Percentiles rank a stretch among this genome's conserved stretches.
Conservation (phyloP, 1,140 invertebrate genomes). For the Neodiprion virginianus region DNA sequence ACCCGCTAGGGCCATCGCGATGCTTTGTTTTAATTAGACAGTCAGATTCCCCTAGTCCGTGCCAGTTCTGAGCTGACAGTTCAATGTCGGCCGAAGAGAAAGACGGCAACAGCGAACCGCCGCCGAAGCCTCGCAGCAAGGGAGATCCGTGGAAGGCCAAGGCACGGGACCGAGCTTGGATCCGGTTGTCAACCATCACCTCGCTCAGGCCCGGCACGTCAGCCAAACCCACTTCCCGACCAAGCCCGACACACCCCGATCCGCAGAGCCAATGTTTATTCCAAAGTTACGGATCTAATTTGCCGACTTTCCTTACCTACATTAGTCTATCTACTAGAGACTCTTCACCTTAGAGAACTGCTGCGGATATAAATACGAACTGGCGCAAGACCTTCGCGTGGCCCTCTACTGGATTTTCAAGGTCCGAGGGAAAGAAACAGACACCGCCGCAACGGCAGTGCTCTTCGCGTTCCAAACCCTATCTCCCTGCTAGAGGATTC, state of each 20-base stretch:
- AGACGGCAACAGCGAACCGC: too few species aligned
- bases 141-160: conserved; percentile 54
- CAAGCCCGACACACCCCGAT: too few species aligned
- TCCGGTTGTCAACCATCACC: conserved; percentile 30
- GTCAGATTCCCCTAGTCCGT: too few species aligned
- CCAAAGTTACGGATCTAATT: conserved; percentile 68
- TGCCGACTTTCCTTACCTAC: conserved; percentile 88
- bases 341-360: conserved; percentile 89
- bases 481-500: conserved; percentile 69
- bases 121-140: conserved; percentile 36
- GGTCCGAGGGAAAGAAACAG: conserved; percentile 72
- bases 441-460: conserved; percentile 75
- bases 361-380: conserved; percentile 83
- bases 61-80: too few species aligned
- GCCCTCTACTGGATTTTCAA: conserved; percentile 60
- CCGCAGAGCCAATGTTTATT: too few species aligned
- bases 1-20: too few species aligned
- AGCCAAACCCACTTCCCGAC: conserved; percentile 34
- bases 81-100: too few species aligned
- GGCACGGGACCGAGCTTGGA: conserved; percentile 45
- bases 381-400: conserved; percentile 43
- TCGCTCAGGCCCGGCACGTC: conserved; percentile 46
- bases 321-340: conserved; percentile 90
- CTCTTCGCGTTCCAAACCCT: conserved; percentile 75
- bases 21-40: too few species aligned